Evolutionary conservation across 2,888 invertebrate genomes (phyloP).

Genomic region (Drosophila tripunctata): DNA sequence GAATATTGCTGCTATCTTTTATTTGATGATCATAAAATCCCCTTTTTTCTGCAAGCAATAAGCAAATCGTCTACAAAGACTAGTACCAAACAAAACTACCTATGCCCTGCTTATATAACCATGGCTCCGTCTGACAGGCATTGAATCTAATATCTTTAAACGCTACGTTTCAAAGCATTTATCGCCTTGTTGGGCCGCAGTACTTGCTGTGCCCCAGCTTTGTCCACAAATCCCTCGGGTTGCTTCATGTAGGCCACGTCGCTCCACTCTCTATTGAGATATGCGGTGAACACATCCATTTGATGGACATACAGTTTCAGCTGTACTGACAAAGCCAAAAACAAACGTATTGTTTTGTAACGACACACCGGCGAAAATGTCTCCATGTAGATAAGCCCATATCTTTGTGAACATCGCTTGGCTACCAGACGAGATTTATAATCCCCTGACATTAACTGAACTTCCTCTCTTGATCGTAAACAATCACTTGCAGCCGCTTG

Average conservation of each 20-base stretch:
- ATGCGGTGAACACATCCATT: constrained; percentile 5
- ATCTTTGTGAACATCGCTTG: not conserved
- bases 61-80: constrained; percentile 15
- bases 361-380: not conserved
- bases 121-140: not conserved
- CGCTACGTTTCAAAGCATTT: not conserved
- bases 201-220: not conserved
- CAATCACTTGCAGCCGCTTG: not conserved
- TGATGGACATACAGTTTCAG: not conserved
- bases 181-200: not conserved
- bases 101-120: constrained; percentile 1
- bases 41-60: constrained; percentile 9
- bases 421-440: not conserved
- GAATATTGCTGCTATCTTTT: constrained; percentile 8
- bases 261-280: not conserved
- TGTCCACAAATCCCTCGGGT: not conserved
- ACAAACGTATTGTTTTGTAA: not conserved
- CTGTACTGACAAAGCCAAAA: not conserved
- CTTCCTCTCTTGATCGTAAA: not conserved
- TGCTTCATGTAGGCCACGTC: not conserved
- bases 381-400: not conserved
- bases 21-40: constrained; percentile 8
- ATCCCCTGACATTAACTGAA: not conserved
- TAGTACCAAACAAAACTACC: constrained; percentile 6
- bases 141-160: not conserved